Conservation (phyloP, 2,888 invertebrate species). For the Lycophotia porphyrea region DNA sequence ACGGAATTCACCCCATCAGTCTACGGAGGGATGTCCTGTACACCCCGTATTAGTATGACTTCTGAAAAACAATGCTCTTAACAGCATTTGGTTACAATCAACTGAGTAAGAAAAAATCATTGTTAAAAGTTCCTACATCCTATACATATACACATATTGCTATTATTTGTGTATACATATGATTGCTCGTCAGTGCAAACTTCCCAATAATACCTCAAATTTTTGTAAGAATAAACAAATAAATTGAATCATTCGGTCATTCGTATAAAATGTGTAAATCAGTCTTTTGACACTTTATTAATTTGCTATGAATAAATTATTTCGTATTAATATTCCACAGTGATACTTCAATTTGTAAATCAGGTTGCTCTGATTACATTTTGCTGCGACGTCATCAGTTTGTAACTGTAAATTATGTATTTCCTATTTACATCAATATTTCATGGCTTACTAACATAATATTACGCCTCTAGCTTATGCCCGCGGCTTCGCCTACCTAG, state of each 20-base stretch:
- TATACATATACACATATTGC: too few relatives aligned
- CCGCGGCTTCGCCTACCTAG: too few relatives aligned
- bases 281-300: slow-evolving; percentile 24
- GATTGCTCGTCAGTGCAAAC: neutral
- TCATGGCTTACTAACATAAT: neutral
- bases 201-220: neutral
- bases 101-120: neutral
- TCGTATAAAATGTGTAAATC: neutral
- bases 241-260: slow-evolving; percentile 10
- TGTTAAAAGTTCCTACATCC: neutral
- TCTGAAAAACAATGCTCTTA: neutral
- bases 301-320: slow-evolving; percentile 51
- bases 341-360: slow-evolving; percentile 49
- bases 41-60: too few relatives aligned
- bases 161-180: neutral
- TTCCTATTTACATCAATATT: slow-evolving; percentile 6
- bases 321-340: slow-evolving; percentile 46
- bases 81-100: neutral
- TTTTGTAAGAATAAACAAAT: neutral
- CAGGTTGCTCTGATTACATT: slow-evolving; percentile 53
- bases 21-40: too few relatives aligned
- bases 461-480: neutral
- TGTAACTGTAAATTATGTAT: slow-evolving; percentile 1
- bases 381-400: slow-evolving; percentile 40
- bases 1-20: too few relatives aligned